These are phyloP conservation scores for Danaus melanippus DNA, from an alignment of 1,140 invertebrate genomes.

Conservation along the genomic window DNA sequence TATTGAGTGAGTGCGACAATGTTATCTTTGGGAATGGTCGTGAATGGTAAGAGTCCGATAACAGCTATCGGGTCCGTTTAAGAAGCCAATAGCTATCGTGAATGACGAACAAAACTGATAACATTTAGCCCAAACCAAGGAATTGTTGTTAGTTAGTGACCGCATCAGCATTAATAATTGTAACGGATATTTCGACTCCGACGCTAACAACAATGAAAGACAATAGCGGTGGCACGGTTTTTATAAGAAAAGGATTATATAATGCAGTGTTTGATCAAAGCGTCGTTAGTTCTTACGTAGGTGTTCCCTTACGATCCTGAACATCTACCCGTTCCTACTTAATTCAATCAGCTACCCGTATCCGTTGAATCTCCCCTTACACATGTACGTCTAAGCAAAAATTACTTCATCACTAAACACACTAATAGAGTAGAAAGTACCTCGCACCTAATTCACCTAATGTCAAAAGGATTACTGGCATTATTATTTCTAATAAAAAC, in stretches of 20 bases:
- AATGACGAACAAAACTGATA: slow-evolving; percentile 30
- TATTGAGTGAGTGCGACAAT: slow-evolving; percentile 24
- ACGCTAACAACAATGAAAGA: too few species aligned
- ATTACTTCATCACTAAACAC: too few species aligned
- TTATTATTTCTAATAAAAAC: too few species aligned
- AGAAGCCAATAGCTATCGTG: slow-evolving; percentile 34
- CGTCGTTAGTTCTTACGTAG: too few species aligned
- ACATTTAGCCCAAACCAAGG: slow-evolving; percentile 10
- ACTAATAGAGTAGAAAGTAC: too few species aligned
- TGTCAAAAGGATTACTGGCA: too few species aligned
- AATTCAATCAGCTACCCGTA: slow-evolving; percentile 56
- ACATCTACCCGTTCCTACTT: slow-evolving; percentile 24
- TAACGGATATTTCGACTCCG: background rate
- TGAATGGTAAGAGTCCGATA: slow-evolving; percentile 37
- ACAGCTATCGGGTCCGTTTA: slow-evolving; percentile 27
- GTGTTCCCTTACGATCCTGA: too few species aligned
- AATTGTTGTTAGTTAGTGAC: slow-evolving; percentile 6
- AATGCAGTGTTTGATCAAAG: too few species aligned
- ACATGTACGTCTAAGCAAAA: too few species aligned
- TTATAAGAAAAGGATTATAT: too few species aligned
- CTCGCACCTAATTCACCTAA: too few species aligned
- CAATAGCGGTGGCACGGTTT: too few species aligned
- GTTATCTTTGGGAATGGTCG: slow-evolving; percentile 31
- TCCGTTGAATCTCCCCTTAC: slow-evolving; percentile 28
- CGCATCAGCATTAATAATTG: slow-evolving; percentile 7